Conservation (phyloP, 1,140 invertebrate genomes). For the Mya arenaria region DNA sequence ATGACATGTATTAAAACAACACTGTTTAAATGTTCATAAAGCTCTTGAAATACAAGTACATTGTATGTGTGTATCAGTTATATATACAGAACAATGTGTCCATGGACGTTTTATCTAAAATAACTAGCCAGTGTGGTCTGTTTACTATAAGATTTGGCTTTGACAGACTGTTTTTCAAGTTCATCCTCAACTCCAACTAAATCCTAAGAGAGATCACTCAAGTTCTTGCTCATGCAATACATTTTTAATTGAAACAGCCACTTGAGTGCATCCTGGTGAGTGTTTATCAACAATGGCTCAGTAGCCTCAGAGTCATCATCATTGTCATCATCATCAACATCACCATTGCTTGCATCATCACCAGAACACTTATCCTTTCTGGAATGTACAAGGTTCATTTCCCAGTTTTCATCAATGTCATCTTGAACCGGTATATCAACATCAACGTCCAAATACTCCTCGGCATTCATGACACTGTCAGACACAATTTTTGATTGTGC, state of each 20-base stretch:
- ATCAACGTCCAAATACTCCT: slow-evolving; percentile 3
- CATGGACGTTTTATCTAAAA: background rate
- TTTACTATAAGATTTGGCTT: background rate
- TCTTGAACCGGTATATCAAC: slow-evolving; percentile 22
- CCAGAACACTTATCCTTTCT: background rate
- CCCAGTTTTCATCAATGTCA: slow-evolving; percentile 12
- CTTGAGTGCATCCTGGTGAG: background rate
- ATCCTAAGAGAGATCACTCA: background rate
- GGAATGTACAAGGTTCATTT: background rate
- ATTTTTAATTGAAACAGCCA: background rate
- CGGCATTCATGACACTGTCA: background rate
- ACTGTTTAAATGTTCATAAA: too few species aligned
- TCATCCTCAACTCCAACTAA: background rate
- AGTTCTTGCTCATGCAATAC: slow-evolving; percentile 2
- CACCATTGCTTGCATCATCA: background rate
- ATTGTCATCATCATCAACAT: slow-evolving; percentile 12
- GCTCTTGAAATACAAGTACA: too few species aligned
- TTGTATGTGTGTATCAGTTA: too few species aligned
- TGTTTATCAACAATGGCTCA: background rate
- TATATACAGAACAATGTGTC: too few species aligned
- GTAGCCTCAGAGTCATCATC: background rate
- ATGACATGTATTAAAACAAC: too few species aligned
- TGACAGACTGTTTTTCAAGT: background rate
- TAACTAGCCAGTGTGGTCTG: background rate
- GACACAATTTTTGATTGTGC: background rate